Base-by-base conservation (phyloP, 2,888 invertebrate species). In the Lepidocyrtinus sp. region DNA sequence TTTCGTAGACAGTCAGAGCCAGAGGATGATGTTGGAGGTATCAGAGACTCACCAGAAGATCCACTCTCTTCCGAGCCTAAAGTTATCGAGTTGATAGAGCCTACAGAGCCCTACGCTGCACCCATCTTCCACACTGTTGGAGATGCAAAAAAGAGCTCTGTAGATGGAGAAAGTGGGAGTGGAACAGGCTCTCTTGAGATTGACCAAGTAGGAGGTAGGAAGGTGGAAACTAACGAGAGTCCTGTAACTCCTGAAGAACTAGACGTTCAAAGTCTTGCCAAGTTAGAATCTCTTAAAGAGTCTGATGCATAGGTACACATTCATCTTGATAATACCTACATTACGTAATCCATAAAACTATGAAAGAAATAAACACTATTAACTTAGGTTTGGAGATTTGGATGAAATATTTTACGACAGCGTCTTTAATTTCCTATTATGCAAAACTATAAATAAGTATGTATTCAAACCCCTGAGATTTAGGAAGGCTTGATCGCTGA, bases 241-340 rank as follows among this genome's bases (percentile, higher is more conserved):
- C 86, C 86, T n/a, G 85, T 85, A 45, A 88, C 96, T 88, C 96
- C 96, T 50, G 96, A 96, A 89, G 96, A 96, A 89, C 91, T 96
- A 83, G 96, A 95, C 87, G 95, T 95, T 26, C 95, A 95, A 88
- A 96, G 96, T 89, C 91, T 96, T 87, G 96, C 95, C 82, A 92
- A 95, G 88, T 92, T 96, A 87, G 95, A 96, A 88, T 94, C 95
- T 88, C 91, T 96, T 80, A 96, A 96, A 89, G 96, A 96, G 90
- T 96, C 96, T 82, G 96, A 96, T 89, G 96, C 96, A 90, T 96
- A 94, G 73, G 22, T 59, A 81, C 36, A 62, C 62, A 36, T 36
- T 3, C 3, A n/a, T 1, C n/a, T n/a, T n/a, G n/a, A n/a, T n/a
- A n/a, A n/a, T n/a, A n/a, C n/a, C n/a, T n/a, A n/a, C n/a, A n/a